Evolutionary conservation across 2,113 vertebrate species (phyloP), one percentile per base, ranked within the genome.

Genomic region (Channa maculata): DNA sequence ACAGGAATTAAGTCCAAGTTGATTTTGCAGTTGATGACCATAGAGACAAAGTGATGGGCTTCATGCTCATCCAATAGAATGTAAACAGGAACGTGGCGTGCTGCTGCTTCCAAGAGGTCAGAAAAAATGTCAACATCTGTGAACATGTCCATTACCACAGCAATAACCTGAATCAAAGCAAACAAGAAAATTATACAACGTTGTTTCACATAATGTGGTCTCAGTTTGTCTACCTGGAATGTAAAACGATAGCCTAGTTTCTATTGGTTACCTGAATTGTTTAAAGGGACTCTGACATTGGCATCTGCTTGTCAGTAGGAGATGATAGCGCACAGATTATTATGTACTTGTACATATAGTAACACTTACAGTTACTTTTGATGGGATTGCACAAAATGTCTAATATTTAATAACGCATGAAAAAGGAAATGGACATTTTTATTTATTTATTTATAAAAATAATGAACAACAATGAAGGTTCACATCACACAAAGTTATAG

Each of bases 111-210:
- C 83, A 99, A 66, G 43, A 99, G 95, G 67, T 99, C 98, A 0
- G 91, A 63, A 14, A 99, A 96, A 78, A 99, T 94, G 82, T 99
- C 97, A 74, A 99, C 94, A 0, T 99, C 98, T 0, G 98, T 99
- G 86, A 99, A 99, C 70, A 94, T 84, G 80, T 99, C 98, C 98
- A 99, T 99, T 79, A 98, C 98, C 14, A 99, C 94, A 1, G 96
- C 98, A 52, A 99, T 96, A 75, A 99, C 97, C 98, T 99, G 78
- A 39, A 71, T 34, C 14, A 75, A 64, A 63, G 59, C 34, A 88
- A 75, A 82, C 12, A 75, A 51, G 12, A 10, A 60, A 0, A 24
- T 24, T 24, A 24, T 24, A 24, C 24, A 24, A 24, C 24, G 24
- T 24, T 24, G 24, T 24, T 24, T 24, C 24, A 24, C 24, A 24